phyloP scores from a whole-genome alignment of 2,888 invertebrate species.

The Parapristionchus giblindavisi region DNA sequence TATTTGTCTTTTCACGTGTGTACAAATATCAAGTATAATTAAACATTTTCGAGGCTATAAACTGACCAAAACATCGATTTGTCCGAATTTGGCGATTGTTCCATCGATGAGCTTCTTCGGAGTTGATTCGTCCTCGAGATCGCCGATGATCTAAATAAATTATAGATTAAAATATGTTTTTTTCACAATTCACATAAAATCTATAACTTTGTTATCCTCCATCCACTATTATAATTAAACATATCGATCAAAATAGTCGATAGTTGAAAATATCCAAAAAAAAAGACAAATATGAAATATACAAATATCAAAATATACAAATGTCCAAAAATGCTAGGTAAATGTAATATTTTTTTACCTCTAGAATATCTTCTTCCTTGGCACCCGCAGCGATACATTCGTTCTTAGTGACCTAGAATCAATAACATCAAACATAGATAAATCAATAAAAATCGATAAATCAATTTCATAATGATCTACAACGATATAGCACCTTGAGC shows the following conservation, averaged over 20 bases:
- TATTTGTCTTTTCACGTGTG: no score
- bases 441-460: neutral
- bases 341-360: neutral
- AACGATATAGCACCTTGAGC: slow-evolving; percentile 37
- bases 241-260: no score
- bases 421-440: no score
- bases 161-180: neutral
- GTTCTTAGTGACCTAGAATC: slow-evolving; percentile 18
- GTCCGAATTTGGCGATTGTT: slow-evolving; percentile 23
- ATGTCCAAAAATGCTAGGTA: no score
- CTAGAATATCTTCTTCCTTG: slow-evolving; percentile 25
- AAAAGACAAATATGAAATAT: no score
- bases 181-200: no score
- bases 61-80: slow-evolving; percentile 24
- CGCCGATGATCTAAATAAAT: slow-evolving; percentile 25
- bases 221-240: no score
- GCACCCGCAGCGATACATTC: slow-evolving; percentile 19
- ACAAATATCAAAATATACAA: neutral
- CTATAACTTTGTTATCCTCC: no score
- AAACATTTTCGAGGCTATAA: neutral
- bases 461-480: neutral
- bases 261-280: no score
- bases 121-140: slow-evolving; percentile 10
- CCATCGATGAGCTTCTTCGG: slow-evolving; percentile 15
- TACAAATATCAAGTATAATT: neutral